These are phyloP conservation scores for Zaprionus lachaisei DNA, from an alignment of 1,140 invertebrate genomes.

Conservation along the genomic window DNA sequence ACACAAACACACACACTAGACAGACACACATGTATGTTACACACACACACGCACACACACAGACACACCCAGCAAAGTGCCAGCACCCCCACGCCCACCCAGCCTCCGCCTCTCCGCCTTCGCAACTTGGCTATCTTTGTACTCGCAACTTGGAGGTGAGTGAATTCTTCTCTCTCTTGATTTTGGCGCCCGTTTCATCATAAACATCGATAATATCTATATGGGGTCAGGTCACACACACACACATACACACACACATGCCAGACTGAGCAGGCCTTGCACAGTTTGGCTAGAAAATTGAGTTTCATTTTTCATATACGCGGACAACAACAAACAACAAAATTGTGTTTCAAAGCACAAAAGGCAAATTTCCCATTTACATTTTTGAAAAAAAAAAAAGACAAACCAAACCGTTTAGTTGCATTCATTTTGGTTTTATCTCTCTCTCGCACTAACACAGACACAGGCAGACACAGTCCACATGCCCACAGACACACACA, in stretches of 20 bases:
- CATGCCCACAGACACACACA: background rate
- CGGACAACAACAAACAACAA: background rate
- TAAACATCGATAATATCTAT: background rate
- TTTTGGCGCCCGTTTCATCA: constrained; percentile 4
- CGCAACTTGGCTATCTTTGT: constrained; percentile 6
- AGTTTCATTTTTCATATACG: background rate
- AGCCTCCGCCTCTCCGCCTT: constrained; percentile 5
- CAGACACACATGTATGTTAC: background rate
- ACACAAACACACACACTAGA: background rate
- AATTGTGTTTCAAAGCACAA: constrained; percentile 6
- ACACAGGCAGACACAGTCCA: background rate
- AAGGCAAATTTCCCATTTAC: background rate
- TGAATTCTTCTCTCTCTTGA: constrained; percentile 7
- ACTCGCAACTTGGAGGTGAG: constrained; percentile 19
- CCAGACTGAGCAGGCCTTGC: constrained; percentile 29
- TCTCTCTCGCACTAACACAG: background rate
- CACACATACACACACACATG: background rate
- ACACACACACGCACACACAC: background rate
- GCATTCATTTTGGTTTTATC: background rate
- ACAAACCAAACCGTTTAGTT: background rate
- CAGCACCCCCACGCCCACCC: background rate
- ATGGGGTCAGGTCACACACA: background rate
- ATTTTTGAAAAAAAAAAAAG: background rate
- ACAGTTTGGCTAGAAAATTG: background rate
- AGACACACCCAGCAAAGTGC: background rate